These are phyloP conservation scores for Aptenodytes forsteri DNA, from an alignment of 2,113 vertebrate species.

Conservation along the genomic window DNA sequence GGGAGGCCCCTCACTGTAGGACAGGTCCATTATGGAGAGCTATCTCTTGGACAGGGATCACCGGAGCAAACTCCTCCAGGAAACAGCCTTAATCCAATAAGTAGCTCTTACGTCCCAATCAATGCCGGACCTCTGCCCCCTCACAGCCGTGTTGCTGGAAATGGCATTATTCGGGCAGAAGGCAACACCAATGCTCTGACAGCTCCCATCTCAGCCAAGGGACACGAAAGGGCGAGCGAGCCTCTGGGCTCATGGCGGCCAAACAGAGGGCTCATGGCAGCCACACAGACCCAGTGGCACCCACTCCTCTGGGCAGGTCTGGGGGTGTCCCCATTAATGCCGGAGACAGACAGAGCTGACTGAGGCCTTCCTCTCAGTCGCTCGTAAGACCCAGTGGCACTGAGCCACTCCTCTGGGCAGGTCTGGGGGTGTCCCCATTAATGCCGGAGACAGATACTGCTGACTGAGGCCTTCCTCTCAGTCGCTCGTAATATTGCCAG, in stretches of 20 bases:
- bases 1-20: fast-evolving
- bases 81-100: background rate
- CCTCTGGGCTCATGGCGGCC: background rate
- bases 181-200: background rate
- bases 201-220: background rate
- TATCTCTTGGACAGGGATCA: background rate
- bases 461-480: background rate
- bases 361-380: background rate
- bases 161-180: background rate
- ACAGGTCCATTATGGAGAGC: background rate
- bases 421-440: background rate
- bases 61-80: background rate
- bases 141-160: background rate
- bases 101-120: background rate
- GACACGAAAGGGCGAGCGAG: fast-evolving
- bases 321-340: background rate
- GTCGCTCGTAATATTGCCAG: background rate
- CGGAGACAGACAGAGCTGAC: background rate
- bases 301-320: background rate
- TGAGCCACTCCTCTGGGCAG: background rate
- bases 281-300: background rate
- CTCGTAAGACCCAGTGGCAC: background rate
- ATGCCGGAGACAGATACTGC: background rate
- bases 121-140: background rate
- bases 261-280: background rate